Conservation (phyloP, 2,888 invertebrate genomes). For the Pyrocoelia pectoralis region DNA sequence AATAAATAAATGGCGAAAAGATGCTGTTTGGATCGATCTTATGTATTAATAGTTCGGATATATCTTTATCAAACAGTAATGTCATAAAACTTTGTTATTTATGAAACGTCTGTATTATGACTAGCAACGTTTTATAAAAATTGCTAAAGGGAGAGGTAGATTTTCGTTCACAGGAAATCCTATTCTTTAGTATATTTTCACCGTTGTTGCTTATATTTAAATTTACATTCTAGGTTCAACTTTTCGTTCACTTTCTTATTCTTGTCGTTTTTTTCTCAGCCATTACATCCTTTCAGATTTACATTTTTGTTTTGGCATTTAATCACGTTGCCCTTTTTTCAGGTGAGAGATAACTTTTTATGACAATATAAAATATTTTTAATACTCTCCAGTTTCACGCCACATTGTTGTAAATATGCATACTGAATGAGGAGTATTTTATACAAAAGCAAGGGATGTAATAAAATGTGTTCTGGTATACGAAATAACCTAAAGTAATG, state of each 20-base stretch:
- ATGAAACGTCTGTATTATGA: too few relatives aligned
- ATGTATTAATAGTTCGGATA: too few relatives aligned
- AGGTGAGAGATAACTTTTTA: not conserved
- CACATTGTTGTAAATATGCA: not conserved
- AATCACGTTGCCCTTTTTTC: not conserved
- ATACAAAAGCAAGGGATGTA: not conserved
- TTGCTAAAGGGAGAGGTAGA: too few relatives aligned
- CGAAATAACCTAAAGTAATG: not conserved
- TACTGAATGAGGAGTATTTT: not conserved
- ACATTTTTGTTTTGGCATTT: not conserved
- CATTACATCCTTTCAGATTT: not conserved
- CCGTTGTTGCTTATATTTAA: too few relatives aligned
- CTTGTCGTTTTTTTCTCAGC: not conserved
- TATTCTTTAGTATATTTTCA: too few relatives aligned
- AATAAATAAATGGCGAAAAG: too few relatives aligned
- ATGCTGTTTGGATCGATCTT: too few relatives aligned
- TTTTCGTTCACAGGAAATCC: too few relatives aligned
- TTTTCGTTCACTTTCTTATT: not conserved
- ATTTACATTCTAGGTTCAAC: too few relatives aligned
- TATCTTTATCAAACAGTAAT: too few relatives aligned
- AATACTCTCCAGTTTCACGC: not conserved
- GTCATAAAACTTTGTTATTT: too few relatives aligned
- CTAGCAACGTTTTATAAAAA: too few relatives aligned
- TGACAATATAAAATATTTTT: not conserved
- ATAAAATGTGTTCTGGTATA: not conserved